phyloP scores from a whole-genome alignment of 1,140 invertebrate genomes.

The Drosophila jambulina region DNA sequence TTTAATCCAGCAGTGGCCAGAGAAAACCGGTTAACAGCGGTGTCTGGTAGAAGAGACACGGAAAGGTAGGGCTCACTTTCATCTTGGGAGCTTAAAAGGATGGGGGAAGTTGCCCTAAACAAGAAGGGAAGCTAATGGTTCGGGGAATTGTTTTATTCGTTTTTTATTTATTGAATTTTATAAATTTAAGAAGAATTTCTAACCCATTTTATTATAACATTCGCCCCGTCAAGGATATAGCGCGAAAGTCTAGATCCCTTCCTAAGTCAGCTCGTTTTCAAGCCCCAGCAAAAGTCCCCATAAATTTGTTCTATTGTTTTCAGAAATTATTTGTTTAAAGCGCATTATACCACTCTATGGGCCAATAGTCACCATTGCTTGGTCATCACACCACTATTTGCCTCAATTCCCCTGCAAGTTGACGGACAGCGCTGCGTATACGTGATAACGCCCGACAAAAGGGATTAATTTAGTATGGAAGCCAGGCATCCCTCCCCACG shows the following conservation, averaged over 20 bases:
- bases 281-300: neutral
- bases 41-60: neutral
- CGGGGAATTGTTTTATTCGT: too few species aligned
- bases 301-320: fast-evolving
- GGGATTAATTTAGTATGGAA: neutral
- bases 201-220: neutral
- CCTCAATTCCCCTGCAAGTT: neutral
- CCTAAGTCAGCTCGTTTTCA: too few species aligned
- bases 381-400: neutral
- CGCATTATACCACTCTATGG: too few species aligned
- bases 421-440: conserved; percentile 33
- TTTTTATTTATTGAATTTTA: neutral
- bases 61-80: neutral
- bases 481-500: neutral
- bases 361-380: neutral
- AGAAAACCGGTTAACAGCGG: conserved; percentile 7
- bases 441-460: conserved; percentile 11
- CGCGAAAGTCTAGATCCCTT: too few species aligned
- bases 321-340: too few species aligned
- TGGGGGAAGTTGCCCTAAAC: too few species aligned
- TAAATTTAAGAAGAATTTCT: too few species aligned
- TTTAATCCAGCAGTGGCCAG: neutral
- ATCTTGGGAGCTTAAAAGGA: neutral
- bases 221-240: too few species aligned
- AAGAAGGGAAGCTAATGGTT: neutral